Conservation (phyloP, 2,113 vertebrate species). For the Prietella phreatophila region DNA sequence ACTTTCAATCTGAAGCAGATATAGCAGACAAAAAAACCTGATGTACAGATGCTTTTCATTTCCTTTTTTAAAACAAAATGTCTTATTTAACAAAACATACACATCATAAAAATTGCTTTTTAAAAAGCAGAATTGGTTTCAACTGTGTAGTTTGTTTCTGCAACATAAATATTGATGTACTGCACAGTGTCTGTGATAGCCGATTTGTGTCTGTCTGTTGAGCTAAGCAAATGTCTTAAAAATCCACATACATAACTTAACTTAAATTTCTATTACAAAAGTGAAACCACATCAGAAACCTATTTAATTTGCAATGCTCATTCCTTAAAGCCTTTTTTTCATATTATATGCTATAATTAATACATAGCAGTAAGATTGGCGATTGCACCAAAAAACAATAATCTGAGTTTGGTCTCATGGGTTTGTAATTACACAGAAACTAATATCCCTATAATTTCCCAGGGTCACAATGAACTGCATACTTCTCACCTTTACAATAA, state of each 20-base stretch:
- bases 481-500: constrained; percentile 38
- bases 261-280: not conserved
- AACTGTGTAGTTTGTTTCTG: not conserved
- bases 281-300: not conserved
- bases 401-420: not conserved
- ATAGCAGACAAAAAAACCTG: too few relatives aligned
- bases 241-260: not conserved
- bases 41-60: too few relatives aligned
- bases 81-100: not conserved
- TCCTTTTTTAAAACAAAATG: not conserved
- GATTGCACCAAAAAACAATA: constrained; percentile 4
- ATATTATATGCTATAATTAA: not conserved
- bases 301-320: not conserved
- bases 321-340: not conserved
- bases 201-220: not conserved
- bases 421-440: constrained; percentile 31
- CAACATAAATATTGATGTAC: not conserved
- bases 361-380: constrained; percentile 36
- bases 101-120: not conserved
- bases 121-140: not conserved
- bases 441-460: constrained; percentile 36
- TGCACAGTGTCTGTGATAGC: not conserved
- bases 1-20: not conserved
- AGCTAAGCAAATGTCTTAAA: not conserved
- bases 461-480: constrained; percentile 39